Evolutionary conservation across 2,797 vertebrate genomes (phyloP).

Genomic region (Epinephelus awoara): DNA sequence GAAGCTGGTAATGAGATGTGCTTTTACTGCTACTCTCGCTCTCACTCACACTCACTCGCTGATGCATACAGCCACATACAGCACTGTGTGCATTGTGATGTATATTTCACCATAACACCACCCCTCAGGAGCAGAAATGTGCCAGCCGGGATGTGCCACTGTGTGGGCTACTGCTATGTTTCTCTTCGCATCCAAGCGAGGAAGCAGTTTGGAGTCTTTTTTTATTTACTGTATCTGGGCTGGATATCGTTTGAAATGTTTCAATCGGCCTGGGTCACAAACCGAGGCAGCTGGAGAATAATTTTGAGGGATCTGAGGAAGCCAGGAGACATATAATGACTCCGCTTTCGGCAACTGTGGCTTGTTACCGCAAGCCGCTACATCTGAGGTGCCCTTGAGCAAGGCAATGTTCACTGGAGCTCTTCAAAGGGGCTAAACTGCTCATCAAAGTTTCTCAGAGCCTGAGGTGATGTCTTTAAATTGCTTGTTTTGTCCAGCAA

Average conservation of each 20-base stretch:
- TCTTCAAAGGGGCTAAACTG: not conserved
- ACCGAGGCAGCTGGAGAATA: conserved; percentile 4
- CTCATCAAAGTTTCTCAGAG: conserved; percentile 1
- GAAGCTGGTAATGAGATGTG: conserved; percentile 66
- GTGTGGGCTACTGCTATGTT: not conserved
- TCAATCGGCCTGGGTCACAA: conserved; percentile 1
- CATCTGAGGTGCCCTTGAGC: not conserved
- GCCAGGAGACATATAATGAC: not conserved
- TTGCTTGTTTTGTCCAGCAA: not conserved
- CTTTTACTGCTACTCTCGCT: conserved; percentile 36
- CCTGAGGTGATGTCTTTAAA: not conserved
- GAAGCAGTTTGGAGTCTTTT: conserved; percentile 12
- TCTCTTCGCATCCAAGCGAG: not conserved
- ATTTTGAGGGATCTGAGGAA: conserved; percentile 16
- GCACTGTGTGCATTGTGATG: conserved; percentile 49
- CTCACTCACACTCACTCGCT: conserved; percentile 17
- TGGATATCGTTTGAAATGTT: not conserved
- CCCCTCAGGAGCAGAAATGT: conserved; percentile 24
- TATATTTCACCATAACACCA: conserved; percentile 56
- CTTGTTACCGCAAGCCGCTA: not conserved
- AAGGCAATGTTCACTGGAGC: conserved; percentile 4
- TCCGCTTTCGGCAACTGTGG: not conserved
- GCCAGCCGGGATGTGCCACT: conserved; percentile 27
- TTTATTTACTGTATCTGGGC: conserved; percentile 7
- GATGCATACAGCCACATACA: conserved; percentile 42